Evolutionary conservation across 2,797 vertebrate species (phyloP), one percentile per base, ranked within the genome.

Genomic region (Clarias pachynema): DNA sequence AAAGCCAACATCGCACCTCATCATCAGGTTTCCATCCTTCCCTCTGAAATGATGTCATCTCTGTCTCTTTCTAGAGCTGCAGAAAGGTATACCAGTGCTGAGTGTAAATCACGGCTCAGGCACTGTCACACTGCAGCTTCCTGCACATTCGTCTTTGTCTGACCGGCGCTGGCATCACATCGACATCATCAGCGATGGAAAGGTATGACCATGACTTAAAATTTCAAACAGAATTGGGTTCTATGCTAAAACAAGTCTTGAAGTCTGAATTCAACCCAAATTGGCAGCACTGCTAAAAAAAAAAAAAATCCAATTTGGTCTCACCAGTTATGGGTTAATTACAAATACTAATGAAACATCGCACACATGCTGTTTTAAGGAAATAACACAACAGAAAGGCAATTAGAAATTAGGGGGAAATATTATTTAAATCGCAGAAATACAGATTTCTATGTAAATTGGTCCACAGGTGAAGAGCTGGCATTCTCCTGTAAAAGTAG

Each of bases 81-180:
- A 92, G 4, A 93, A 94, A 37, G 96, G 97, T 0, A 88, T 96
- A 84, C 97, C 97, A 0, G 89, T 89, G 0, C 92, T 98, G 91
- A 97, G 95, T 0, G 69, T 97, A 34, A 96, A 94, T 83, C 96
- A 97, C 44, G 95, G 96, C 73, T 97, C 96, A 3, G 96, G 96
- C 83, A 93, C 95, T 0, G 91, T 97, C 86, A 95, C 94, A 29
- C 93, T 98, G 84, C 95, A 95, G 91, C 93, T 98, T 31, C 93
- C 94, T 0, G 78, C 82, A 0, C 92, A 89, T 84, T 90, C 95
- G 89, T 92, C 94, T 12, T 91, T 96, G 84, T 95, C 94, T 8
- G 96, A 97, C 93, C 95, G 93, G 0, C 96, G 91, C 84, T 98
- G 97, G 97, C 97, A 98, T 90, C 96, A 93, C 18, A 93, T 97